phyloP scores from a whole-genome alignment of 2,888 invertebrate genomes.

The Erebia ligea region DNA sequence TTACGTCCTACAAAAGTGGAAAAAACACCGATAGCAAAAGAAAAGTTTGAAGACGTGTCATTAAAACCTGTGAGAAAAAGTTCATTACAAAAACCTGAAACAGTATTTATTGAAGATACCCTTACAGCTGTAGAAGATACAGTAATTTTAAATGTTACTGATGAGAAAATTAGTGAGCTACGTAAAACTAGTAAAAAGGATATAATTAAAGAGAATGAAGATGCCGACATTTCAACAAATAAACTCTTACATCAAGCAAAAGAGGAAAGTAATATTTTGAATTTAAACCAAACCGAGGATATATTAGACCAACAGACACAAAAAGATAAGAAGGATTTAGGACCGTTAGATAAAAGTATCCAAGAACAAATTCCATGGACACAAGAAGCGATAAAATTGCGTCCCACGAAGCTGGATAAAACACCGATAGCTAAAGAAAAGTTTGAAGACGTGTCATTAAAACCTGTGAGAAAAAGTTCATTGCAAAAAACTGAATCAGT shows the following conservation, averaged over 20 bases:
- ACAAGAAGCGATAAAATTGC: slow-evolving; percentile 84
- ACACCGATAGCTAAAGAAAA: slow-evolving; percentile 80
- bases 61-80: slow-evolving; percentile 60
- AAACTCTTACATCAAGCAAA: slow-evolving; percentile 61
- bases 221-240: slow-evolving; percentile 47
- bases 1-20: slow-evolving; percentile 84
- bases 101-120: slow-evolving; percentile 78
- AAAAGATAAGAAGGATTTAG: background rate
- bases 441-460: slow-evolving; percentile 71
- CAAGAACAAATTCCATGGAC: slow-evolving; percentile 80
- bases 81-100: slow-evolving; percentile 62
- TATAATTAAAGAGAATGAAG: slow-evolving; percentile 43
- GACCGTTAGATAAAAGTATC: slow-evolving; percentile 47
- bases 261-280: slow-evolving; percentile 71
- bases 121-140: slow-evolving; percentile 83
- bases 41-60: slow-evolving; percentile 76
- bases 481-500: slow-evolving; percentile 64
- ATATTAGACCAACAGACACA: background rate
- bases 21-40: slow-evolving; percentile 78
- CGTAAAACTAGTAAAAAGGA: slow-evolving; percentile 4
- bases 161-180: slow-evolving; percentile 38
- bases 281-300: slow-evolving; percentile 42
- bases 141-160: slow-evolving; percentile 66
- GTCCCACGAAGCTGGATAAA: slow-evolving; percentile 84
- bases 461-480: slow-evolving; percentile 56